Evolutionary conservation across 2,888 invertebrate genomes (phyloP), one percentile per base, ranked within the genome.

Genomic region (Drosophila leonis): DNA sequence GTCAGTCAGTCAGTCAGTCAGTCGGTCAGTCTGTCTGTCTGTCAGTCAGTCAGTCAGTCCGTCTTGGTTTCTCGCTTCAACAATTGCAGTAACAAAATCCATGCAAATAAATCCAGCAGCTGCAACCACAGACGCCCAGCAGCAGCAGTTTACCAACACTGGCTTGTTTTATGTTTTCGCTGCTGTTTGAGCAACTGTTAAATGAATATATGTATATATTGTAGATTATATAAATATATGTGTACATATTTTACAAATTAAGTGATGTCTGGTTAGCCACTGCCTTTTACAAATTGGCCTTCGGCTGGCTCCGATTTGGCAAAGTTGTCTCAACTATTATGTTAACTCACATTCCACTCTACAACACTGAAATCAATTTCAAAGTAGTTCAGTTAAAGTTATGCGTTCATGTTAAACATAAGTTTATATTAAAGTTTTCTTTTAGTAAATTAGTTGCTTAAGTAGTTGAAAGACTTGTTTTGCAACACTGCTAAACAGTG

Each of bases 71-170:
- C 62, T 56, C 48, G 52, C 62, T 66, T 46, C 49, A 78, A 60
- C 62, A 78, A 64, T 54, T 49, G 41, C 78, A 52, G 24, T 39
- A 67, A 54, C 74, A 59, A 61, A 66, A 64, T 56, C 65, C 68
- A 79, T 76, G 76, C 79, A 76, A 76, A 76, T 79, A 79, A 75
- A 65, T 73, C 42, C 52, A 24, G 18, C 52, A 37, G 29, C 67
- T 46, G 73, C 73, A 76, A 59, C 75, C 76, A 41, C 76, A 73
- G 54, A 59, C 57, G 35, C 46, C 65, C 75, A 68, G 29, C 60
- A 60, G 35, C 24, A 24, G 24, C 24, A 24, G 42, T 44, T 44
- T 44, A 44, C 60, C 55, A 41, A 55, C 68, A 55, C 41, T 18
- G 10, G 37, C 46, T 20, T 46, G 33, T 15, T 35, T 35, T 62